Percentiles rank a stretch among this genome's conserved stretches.
Evolutionary conservation across 2,888 invertebrate genomes (phyloP).

Genomic region (Abscondita cerata): DNA sequence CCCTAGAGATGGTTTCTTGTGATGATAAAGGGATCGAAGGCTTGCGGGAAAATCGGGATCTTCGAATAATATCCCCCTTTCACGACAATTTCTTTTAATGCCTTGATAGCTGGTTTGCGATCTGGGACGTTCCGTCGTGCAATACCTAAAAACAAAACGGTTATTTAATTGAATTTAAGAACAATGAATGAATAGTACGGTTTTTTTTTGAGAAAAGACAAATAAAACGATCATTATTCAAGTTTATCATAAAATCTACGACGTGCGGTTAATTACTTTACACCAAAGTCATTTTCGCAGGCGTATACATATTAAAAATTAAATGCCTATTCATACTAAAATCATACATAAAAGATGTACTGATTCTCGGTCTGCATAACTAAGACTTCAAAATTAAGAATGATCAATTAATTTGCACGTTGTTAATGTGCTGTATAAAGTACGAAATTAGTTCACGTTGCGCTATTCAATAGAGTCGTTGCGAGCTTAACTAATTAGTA

Average conservation of each 20-base stretch:
- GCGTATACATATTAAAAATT: not conserved
- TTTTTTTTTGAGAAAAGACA: constrained; percentile 7
- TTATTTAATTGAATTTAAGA: not conserved
- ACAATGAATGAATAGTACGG: not conserved
- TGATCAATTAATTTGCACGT: constrained; percentile 1
- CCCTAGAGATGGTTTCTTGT: constrained; percentile 63
- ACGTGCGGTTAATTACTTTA: constrained; percentile 24
- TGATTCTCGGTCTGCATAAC: too few species aligned
- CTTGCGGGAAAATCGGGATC: constrained; percentile 68
- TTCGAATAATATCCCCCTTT: constrained; percentile 66
- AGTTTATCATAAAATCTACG: constrained; percentile 20
- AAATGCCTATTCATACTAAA: not conserved
- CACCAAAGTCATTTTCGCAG: constrained; percentile 9
- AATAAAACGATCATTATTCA: constrained; percentile 18
- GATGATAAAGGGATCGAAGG: constrained; percentile 63
- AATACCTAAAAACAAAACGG: constrained; percentile 58
- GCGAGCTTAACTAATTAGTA: not conserved
- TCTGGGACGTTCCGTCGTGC: constrained; percentile 60
- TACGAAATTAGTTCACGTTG: not conserved
- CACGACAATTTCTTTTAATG: constrained; percentile 62
- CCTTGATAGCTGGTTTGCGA: constrained; percentile 60
- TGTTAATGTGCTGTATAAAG: not conserved
- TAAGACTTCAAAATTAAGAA: not conserved
- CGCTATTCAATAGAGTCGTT: not conserved
- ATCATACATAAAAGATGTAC: too few species aligned